Evolutionary conservation across 2,888 invertebrate species (phyloP), one percentile per base, ranked within the genome.

Genomic region (Steinernema carpocapsae): DNA sequence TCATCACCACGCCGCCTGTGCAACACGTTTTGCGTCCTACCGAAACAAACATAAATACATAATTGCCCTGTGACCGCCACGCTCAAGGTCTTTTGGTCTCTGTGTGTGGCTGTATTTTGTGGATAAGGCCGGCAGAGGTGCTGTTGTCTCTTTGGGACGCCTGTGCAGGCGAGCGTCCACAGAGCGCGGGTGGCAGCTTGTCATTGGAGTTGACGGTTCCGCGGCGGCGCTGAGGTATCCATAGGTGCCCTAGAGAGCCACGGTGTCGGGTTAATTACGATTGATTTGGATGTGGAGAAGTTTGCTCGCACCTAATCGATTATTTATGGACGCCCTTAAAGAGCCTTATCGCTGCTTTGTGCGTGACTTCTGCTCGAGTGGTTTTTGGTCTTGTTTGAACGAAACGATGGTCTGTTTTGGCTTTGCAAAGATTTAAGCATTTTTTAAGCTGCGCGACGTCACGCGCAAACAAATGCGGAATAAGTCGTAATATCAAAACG

Each of bases 231-330:
- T 56, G 22, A 56, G 56, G 56, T 56, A 56, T 26, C 24, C 56
- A 3, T 43, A 12, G 43, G 43, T 14, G 56, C 56, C 26, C 6
- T 26, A 26, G 43, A 12, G 43, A 14, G 43, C 14, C 24, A 26
- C 26, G 56, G 56, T 56, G 56, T 56, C 56, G 24, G 56, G 56
- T 56, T 56, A 56, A 56, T 56, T 56, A 56, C 56, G 56, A 56
- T 56, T 56, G 56, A 56, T 26, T 26, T 26, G 56, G 7, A 26
- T 19, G 56, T 26, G 56, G 10, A 56, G 56, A 56, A 56, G 56
- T 56, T 56, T 56, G 6, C 22, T 19, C 56, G 56, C 56, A 56
- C 56, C 56, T 56, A 56, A 56, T 56, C 56, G 56, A 56, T 56
- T 56, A 56, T 56, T 56, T 56, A 56, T 56, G 56, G 56, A 24